phyloP scores from a whole-genome alignment of 2,888 invertebrate species.

The Perizoma flavofasciatum region DNA sequence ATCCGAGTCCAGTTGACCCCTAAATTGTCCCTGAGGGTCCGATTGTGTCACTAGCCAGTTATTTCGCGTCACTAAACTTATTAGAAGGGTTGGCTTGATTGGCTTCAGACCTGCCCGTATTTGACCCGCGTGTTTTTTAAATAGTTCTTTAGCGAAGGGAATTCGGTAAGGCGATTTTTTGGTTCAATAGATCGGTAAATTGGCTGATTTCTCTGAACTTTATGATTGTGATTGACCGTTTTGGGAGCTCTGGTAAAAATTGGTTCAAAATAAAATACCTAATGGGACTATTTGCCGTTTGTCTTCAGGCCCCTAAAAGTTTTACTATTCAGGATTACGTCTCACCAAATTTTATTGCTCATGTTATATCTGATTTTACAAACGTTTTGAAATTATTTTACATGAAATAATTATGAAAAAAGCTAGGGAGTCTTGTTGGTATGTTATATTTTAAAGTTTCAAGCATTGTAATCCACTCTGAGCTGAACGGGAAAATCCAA shows the following conservation, averaged over 20 bases:
- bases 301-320: no score
- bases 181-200: conserved; percentile 30
- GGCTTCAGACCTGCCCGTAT: conserved; percentile 42
- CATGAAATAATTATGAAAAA: no score
- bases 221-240: conserved; percentile 23
- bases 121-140: conserved; percentile 43
- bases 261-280: background rate
- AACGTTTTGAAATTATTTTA: no score
- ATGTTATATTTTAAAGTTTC: conserved; percentile 9
- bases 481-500: conserved; percentile 24
- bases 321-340: conserved; percentile 3
- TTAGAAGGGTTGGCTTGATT: conserved; percentile 46
- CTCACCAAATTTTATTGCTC: no score
- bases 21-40: conserved; percentile 35
- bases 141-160: conserved; percentile 39
- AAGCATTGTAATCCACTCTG: conserved; percentile 25
- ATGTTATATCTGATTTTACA: no score
- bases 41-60: conserved; percentile 44
- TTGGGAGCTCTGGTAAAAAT: conserved; percentile 11
- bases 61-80: conserved; percentile 47
- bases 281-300: no score
- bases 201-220: conserved; percentile 19
- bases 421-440: no score
- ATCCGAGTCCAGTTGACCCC: conserved; percentile 36
- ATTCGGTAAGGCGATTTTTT: conserved; percentile 34